Conservation (phyloP, 2,888 invertebrate species). For the Leucophora obtusa region DNA sequence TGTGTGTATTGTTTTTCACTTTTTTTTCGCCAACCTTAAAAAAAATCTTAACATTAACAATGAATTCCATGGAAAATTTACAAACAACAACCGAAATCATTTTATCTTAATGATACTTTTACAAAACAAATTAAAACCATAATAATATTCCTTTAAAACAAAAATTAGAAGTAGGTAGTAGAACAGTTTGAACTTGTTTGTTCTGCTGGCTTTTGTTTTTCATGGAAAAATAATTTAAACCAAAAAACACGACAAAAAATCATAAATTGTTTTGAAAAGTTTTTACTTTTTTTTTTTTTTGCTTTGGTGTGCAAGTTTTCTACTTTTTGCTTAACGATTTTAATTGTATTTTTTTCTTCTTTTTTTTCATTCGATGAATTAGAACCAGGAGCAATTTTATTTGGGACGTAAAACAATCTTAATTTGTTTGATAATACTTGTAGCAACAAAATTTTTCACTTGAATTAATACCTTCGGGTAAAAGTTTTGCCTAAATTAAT, state of each 20-base stretch:
- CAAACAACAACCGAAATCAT: conserved; percentile 9
- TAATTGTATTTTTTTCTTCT: conserved; percentile 12
- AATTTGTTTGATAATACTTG: background rate
- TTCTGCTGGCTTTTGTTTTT: background rate
- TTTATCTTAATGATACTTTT: conserved; percentile 49
- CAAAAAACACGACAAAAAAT: conserved; percentile 33
- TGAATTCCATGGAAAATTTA: conserved; percentile 1
- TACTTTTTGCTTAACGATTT: conserved; percentile 7
- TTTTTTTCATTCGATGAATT: background rate
- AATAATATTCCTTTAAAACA: conserved; percentile 19
- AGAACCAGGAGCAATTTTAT: background rate
- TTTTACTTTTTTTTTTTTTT: conserved; percentile 13
- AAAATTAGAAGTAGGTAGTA: background rate
- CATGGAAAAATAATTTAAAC: background rate
- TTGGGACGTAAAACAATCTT: background rate
- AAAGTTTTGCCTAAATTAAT: background rate
- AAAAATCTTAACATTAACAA: conserved; percentile 28
- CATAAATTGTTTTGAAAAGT: conserved; percentile 39
- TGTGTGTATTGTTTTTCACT: background rate
- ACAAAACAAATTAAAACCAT: conserved; percentile 41
- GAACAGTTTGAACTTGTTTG: conserved; percentile 22
- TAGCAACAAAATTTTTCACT: background rate
- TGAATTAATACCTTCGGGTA: background rate
- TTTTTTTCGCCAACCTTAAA: conserved; percentile 6
- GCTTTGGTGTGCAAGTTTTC: no score